Evolutionary conservation across 2,888 invertebrate species (phyloP).

Genomic region (Tillus elongatus): DNA sequence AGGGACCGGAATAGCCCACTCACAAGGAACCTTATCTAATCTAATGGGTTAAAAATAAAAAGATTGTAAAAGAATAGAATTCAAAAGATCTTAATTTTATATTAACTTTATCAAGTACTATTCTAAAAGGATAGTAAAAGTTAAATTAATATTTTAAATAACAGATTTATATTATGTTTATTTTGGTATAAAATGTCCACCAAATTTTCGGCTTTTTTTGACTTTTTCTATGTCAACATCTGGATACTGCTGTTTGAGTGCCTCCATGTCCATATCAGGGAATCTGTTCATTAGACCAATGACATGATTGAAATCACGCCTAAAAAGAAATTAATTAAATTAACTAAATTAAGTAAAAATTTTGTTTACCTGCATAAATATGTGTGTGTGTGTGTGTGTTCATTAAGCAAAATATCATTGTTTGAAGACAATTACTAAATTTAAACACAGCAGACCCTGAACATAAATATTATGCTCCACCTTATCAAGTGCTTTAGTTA

Average conservation of each 20-base stretch:
- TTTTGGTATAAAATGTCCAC: slow-evolving; percentile 28
- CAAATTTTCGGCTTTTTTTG: slow-evolving; percentile 46
- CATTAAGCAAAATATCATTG: slow-evolving; percentile 5
- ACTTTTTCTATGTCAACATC: slow-evolving; percentile 64
- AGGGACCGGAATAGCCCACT: too few relatives aligned
- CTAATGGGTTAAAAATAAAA: too few relatives aligned
- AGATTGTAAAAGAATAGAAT: too few relatives aligned
- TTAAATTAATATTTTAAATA: not conserved
- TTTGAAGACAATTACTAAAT: too few relatives aligned
- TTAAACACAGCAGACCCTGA: too few relatives aligned
- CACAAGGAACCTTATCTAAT: too few relatives aligned
- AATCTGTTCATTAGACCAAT: slow-evolving; percentile 62
- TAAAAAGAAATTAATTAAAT: slow-evolving; percentile 35
- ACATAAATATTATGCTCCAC: too few relatives aligned
- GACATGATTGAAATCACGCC: slow-evolving; percentile 57
- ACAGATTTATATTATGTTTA: slow-evolving; percentile 13
- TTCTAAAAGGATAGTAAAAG: not conserved
- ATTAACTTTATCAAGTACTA: not conserved
- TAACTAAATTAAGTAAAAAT: slow-evolving; percentile 14
- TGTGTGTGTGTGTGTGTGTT: too few relatives aligned
- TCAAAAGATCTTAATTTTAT: too few relatives aligned
- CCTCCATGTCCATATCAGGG: slow-evolving; percentile 64
- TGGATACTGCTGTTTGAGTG: slow-evolving; percentile 65
- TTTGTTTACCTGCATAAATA: slow-evolving; percentile 6
- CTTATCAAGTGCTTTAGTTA: too few relatives aligned